Base-by-base conservation (phyloP, 1,140 invertebrate species). In the Rhynchophorus ferrugineus region DNA sequence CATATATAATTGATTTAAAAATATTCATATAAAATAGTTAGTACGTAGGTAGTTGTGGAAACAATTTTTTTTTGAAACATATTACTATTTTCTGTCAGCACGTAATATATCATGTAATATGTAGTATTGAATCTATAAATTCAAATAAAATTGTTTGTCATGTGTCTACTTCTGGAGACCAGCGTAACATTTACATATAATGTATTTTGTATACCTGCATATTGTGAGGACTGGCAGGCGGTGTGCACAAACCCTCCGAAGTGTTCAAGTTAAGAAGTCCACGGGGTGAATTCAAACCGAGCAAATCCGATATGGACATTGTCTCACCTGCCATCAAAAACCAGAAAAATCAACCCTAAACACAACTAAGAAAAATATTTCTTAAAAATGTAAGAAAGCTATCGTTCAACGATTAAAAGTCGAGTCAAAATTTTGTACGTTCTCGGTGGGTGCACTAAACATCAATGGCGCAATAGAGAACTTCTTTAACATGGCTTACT, bases 251-350 rank as follows among this genome's bases (percentile, higher is more conserved):
- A 42, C 55, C 58, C 21, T 53, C 44, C 21, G 57, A 47, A 37
- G 54, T 49, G 20, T 58, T 56, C 33, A 65, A 65, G 42, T 64
- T 69, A 62, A 78, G 64, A 36, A 76, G 57, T 39, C 73, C 75
- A 41, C 74, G 69, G 13, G 75, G 71, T 34, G 75, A 68, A 60
- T 73, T 73, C 33, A 78, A 60, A 24, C 75, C 75, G 36, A 78
- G 70, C 49, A 77, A 61, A 61, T 78, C 76, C 36, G 73, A 67
- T 54, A 78, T 73, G 24, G 73, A 73, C 61, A 74, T 75, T 20
- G 63, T 67, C 21, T 66, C 66, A 54, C 59, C 64, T 60, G 63
- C 60, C 62, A 65, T 66, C 9, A 35, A 44, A 52, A 42, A 47
- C n/a, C 29, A 42, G 8, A 6, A 38, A 17, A 39, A 24, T 18